Evolutionary conservation across 2,888 invertebrate genomes (phyloP).

Genomic region (Blera fallax): DNA sequence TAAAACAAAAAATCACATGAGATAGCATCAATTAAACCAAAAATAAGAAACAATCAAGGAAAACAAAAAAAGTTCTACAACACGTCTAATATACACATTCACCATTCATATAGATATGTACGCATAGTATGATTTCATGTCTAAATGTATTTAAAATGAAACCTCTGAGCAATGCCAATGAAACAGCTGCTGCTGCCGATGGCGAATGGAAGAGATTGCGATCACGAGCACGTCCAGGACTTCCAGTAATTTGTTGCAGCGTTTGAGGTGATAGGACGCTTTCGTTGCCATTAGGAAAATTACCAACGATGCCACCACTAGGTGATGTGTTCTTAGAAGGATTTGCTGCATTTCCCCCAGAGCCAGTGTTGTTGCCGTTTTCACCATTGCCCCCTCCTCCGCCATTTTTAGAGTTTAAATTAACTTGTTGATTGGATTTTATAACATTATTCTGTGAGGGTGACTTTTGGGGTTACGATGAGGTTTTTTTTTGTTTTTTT

Average conservation of each 20-base stretch:
- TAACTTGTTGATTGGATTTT: constrained; percentile 70
- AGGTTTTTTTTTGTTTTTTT: constrained; percentile 9
- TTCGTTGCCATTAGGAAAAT: constrained; percentile 73
- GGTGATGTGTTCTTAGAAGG: constrained; percentile 40
- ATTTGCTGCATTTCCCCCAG: constrained; percentile 71
- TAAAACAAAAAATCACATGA: neutral
- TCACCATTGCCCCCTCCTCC: constrained; percentile 53
- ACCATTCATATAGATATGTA: constrained; percentile 36
- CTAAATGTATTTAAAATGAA: constrained; percentile 71
- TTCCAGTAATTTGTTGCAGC: constrained; percentile 80
- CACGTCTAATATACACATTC: constrained; percentile 47
- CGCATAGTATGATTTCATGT: constrained; percentile 32
- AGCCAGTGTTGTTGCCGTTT: constrained; percentile 50
- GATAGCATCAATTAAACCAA: constrained; percentile 15
- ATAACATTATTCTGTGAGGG: constrained; percentile 73
- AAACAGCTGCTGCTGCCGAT: constrained; percentile 78
- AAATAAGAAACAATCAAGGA: neutral
- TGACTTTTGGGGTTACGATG: constrained; percentile 63
- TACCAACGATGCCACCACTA: constrained; percentile 71
- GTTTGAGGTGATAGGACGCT: constrained; percentile 77
- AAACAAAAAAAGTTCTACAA: constrained; percentile 3
- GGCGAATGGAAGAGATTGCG: constrained; percentile 81
- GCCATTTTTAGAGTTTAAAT: constrained; percentile 63
- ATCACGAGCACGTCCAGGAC: constrained; percentile 81
- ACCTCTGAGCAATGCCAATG: constrained; percentile 81